phyloP scores from a whole-genome alignment of 1,140 invertebrate species.

The Steinernema feltiae region DNA sequence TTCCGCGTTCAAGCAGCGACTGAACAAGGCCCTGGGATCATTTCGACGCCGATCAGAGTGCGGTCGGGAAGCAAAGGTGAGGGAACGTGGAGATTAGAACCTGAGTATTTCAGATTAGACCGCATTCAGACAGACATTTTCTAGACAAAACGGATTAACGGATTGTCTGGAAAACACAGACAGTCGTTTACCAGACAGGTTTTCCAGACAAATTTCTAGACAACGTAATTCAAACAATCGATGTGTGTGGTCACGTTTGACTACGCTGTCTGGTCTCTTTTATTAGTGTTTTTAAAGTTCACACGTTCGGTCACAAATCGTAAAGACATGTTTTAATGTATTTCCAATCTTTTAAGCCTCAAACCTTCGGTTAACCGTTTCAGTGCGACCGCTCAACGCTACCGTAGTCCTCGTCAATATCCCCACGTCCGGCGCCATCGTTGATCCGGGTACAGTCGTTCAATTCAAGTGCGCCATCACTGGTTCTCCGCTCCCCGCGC shows the following conservation, averaged over 20 bases:
- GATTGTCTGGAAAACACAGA: too few relatives aligned
- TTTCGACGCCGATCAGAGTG: neutral
- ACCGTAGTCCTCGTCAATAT: neutral
- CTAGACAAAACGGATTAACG: too few relatives aligned
- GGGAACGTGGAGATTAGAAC: neutral
- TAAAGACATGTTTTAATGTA: too few relatives aligned
- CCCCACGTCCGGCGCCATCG: neutral
- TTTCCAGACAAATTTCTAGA: too few relatives aligned
- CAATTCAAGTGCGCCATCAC: neutral
- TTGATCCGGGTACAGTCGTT: neutral
- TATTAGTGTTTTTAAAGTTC: too few relatives aligned
- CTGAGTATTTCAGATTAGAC: neutral
- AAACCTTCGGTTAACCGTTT: neutral
- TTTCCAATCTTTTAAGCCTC: neutral
- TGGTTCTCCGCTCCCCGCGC: neutral
- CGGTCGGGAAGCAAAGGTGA: slow-evolving; percentile 1
- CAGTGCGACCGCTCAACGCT: neutral
- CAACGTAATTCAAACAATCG: too few relatives aligned
- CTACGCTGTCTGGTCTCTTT: too few relatives aligned
- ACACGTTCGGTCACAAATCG: too few relatives aligned
- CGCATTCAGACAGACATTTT: too few relatives aligned
- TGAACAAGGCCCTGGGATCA: neutral
- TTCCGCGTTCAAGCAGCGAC: neutral
- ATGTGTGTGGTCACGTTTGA: too few relatives aligned
- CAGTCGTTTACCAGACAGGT: too few relatives aligned